phyloP scores from a whole-genome alignment of 2,888 invertebrate species.

The Calameuta pallipes region DNA sequence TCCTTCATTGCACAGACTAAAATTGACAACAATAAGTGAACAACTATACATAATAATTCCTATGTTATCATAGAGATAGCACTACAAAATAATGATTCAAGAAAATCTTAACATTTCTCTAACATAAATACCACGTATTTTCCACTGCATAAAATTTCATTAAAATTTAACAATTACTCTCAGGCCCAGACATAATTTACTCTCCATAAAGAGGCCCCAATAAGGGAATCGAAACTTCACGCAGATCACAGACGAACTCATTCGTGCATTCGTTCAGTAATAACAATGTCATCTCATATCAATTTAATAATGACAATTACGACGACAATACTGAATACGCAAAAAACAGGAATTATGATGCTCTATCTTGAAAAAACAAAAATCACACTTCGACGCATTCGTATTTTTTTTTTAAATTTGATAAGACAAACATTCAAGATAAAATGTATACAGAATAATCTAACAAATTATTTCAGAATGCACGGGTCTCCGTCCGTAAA shows the following conservation, averaged over 20 bases:
- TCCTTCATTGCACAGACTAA: neutral
- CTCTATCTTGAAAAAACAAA: neutral
- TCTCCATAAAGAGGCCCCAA: slow-evolving; percentile 16
- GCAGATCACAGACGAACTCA: slow-evolving; percentile 34
- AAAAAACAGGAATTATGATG: neutral
- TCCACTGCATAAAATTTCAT: neutral
- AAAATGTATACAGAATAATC: neutral
- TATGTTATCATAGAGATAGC: neutral
- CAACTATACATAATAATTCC: neutral
- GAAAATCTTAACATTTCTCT: neutral
- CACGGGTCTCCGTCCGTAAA: slow-evolving; percentile 23
- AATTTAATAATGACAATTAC: neutral
- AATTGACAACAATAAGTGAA: neutral
- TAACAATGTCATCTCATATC: slow-evolving; percentile 21
- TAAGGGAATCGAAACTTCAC: slow-evolving; percentile 25
- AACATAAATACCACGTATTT: neutral
- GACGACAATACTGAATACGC: neutral
- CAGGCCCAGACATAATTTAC: slow-evolving; percentile 8
- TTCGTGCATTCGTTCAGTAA: slow-evolving; percentile 29
- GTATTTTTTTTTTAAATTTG: neutral
- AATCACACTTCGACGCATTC: neutral
- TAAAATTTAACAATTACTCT: neutral
- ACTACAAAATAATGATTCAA: neutral
- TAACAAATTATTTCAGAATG: slow-evolving; percentile 10
- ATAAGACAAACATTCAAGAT: neutral